Evolutionary conservation across 2,888 invertebrate genomes (phyloP).

Genomic region (Luffia ferchaultella): DNA sequence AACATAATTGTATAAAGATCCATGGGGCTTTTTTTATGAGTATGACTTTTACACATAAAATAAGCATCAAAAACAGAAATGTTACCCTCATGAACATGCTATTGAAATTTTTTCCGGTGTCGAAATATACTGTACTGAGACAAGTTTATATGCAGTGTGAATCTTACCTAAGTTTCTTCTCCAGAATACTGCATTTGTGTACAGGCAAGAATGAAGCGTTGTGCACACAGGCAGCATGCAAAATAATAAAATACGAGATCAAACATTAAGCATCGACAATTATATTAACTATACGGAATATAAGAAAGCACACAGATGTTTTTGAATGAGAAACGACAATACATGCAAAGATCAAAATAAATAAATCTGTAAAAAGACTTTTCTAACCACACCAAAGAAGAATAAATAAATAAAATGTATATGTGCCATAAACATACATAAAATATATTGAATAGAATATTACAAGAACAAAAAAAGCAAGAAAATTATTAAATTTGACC

Average conservation of each 20-base stretch:
- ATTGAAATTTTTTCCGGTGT: no score
- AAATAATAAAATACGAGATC: conserved; percentile 46
- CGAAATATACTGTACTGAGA: no score
- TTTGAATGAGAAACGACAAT: conserved; percentile 19
- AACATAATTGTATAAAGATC: no score
- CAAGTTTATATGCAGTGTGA: no score
- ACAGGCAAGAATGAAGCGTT: conserved; percentile 64
- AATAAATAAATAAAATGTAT: neutral
- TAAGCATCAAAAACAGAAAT: no score
- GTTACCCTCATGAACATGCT: no score
- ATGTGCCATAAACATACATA: neutral
- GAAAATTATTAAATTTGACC: no score
- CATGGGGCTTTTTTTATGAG: no score
- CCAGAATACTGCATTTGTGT: conserved; percentile 77
- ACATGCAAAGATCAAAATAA: neutral
- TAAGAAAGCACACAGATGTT: conserved; percentile 13
- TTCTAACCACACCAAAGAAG: neutral
- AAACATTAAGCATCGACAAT: conserved; percentile 40
- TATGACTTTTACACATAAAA: no score
- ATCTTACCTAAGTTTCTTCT: conserved; percentile 85
- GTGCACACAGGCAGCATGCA: conserved; percentile 68
- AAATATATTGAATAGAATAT: no score
- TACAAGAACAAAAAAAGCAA: no score
- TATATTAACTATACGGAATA: conserved; percentile 29
- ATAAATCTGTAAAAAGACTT: neutral